phyloP scores from a whole-genome alignment of 2,113 vertebrate species.

The Myodes glareolus region DNA sequence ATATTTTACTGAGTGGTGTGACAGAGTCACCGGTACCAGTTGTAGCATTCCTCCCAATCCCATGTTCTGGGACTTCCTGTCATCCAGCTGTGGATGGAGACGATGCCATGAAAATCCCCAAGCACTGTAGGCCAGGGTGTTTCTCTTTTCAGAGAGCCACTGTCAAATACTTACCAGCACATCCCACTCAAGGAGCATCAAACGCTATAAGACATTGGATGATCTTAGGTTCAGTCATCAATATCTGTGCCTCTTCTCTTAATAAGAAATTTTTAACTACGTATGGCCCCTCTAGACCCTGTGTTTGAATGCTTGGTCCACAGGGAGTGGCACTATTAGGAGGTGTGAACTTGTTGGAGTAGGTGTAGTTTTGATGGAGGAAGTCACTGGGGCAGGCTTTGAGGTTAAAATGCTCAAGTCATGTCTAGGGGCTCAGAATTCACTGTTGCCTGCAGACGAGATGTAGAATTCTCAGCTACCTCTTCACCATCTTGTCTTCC shows the following conservation, averaged over 20 bases:
- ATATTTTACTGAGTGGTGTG: not conserved
- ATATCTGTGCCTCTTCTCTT: not conserved
- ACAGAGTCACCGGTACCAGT: not conserved
- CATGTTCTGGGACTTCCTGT: not conserved
- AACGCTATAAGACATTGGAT: not conserved
- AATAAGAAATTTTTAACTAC: not conserved
- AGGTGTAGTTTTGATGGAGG: not conserved
- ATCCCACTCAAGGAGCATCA: not conserved
- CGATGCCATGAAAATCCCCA: not conserved
- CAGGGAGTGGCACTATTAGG: not conserved
- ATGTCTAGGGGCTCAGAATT: not conserved
- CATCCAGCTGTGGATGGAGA: not conserved
- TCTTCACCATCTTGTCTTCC: not conserved
- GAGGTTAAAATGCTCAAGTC: not conserved
- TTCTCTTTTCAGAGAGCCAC: not conserved
- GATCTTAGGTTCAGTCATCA: not conserved
- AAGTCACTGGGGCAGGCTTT: not conserved
- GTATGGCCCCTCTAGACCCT: no score
- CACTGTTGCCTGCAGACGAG: not conserved
- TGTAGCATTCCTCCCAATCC: not conserved
- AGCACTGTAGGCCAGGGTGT: not conserved
- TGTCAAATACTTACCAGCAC: constrained; percentile 27
- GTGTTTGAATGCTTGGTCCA: not conserved
- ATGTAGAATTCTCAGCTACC: not conserved
- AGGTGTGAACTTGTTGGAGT: not conserved